Percentiles rank a stretch among this genome's conserved stretches.
Evolutionary conservation across 2,113 vertebrate species (phyloP).

Genomic region (Rhabdomys dilectus): DNA sequence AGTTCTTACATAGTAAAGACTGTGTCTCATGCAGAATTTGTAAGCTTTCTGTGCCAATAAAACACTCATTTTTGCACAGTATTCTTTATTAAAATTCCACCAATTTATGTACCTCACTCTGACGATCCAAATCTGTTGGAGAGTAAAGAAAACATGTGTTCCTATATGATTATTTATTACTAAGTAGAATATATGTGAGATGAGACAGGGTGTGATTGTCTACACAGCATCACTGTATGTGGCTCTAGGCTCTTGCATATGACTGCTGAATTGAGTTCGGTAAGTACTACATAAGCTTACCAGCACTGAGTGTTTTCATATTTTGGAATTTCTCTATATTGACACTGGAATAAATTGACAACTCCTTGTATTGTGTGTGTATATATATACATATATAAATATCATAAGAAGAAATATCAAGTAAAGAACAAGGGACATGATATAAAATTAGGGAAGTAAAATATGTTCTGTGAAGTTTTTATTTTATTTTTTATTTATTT

Average conservation of each 20-base stretch:
- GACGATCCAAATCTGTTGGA: not conserved
- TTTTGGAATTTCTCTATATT: not conserved
- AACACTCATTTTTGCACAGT: conserved; percentile 1
- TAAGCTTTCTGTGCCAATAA: not conserved
- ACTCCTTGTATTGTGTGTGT: not conserved
- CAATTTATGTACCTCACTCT: not conserved
- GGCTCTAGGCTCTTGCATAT: not conserved
- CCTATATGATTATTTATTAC: not conserved
- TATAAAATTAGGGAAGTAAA: conserved; percentile 29
- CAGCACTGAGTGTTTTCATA: not conserved
- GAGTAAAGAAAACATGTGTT: not conserved
- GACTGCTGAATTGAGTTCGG: not conserved
- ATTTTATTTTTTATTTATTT: too few species aligned
- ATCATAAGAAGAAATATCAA: not conserved
- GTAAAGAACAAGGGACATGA: not conserved
- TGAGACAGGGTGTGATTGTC: not conserved
- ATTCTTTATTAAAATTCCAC: not conserved
- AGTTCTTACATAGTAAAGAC: not conserved
- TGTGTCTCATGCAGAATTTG: not conserved
- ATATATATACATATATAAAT: too few species aligned
- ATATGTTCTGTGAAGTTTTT: not conserved
- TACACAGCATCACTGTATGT: not conserved
- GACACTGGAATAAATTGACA: conserved; percentile 29
- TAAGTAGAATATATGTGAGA: too few species aligned
- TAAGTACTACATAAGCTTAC: not conserved